Evolutionary conservation across 1,140 invertebrate genomes (phyloP), one percentile per base, ranked within the genome.

Genomic region (Chrysomallon squamiferum): DNA sequence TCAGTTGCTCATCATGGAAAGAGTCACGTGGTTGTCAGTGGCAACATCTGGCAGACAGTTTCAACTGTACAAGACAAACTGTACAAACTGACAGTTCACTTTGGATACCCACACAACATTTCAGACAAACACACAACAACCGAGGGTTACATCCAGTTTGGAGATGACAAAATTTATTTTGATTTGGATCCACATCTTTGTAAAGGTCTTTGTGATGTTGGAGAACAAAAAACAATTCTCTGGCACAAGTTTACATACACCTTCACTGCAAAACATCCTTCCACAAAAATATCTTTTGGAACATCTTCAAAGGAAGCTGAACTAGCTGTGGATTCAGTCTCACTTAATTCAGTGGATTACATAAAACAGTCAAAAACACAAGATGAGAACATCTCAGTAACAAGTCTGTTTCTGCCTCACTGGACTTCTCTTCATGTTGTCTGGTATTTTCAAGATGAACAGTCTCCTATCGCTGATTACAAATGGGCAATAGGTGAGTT

Each of bases 401-500:
- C 68, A 32, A 56, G 65, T 27, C 69, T 75, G 5, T 75, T 69
- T 57, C 38, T 70, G 35, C 67, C 74, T 33, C 62, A 73, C 43
- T 75, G 73, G 75, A 64, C 68, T 20, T 73, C 73, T 29, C 62
- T 77, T 22, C 71, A 75, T 58, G 62, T 65, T 15, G 54, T 65
- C 0, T 78, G 72, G 74, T 65, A 69, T 41, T 76, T 72, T 63
- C 13, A 59, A 20, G 73, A 78, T 56, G 49, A 59, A 13, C 62
- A 69, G 3, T 66, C 66, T 63, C 65, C 64, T 3, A 75, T 77
- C 27, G 59, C 58, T 6, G 69, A 75, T 18, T 77, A 73, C 52
- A 61, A 41, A 47, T 77, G 73, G 73, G 76, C 76, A 5, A 66
- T 78, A 47, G 76, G 76, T 76, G 69, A 43, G 59, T 60, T 27